Evolutionary conservation across 64 coral and sea anemone genomes (phyloP).

Genomic region (Montipora cactus): DNA sequence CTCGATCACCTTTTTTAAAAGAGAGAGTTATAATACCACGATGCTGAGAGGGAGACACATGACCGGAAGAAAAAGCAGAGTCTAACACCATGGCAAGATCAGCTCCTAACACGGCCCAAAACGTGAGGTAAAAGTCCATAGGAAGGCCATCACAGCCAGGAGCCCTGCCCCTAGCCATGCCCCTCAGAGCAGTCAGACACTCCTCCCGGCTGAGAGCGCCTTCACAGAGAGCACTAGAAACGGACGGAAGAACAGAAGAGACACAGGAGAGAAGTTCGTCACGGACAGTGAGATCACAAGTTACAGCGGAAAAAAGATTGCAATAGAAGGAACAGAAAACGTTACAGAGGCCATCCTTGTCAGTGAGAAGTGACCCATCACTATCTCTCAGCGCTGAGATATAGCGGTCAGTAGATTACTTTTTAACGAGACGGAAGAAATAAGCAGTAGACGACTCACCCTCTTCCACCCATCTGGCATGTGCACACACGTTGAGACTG

Average conservation of each 20-base stretch:
- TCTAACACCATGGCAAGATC: slow-evolving; percentile 45
- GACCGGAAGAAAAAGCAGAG: neutral
- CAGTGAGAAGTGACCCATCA: neutral
- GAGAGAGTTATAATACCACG: neutral
- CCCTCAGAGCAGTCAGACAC: slow-evolving; percentile 1
- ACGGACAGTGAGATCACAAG: neutral
- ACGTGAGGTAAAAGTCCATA: slow-evolving; percentile 41
- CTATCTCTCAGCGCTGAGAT: neutral
- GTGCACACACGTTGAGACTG: slow-evolving; percentile 18
- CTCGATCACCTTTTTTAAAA: slow-evolving; percentile 31
- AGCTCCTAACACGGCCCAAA: slow-evolving; percentile 5
- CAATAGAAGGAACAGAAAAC: neutral
- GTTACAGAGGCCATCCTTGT: neutral
- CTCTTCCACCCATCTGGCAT: slow-evolving; percentile 37
- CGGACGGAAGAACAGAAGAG: neutral
- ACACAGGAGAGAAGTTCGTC: neutral
- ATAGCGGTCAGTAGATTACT: neutral
- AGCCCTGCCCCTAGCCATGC: slow-evolving; percentile 21
- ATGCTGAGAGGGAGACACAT: neutral
- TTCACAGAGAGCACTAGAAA: slow-evolving; percentile 12
- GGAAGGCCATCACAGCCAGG: slow-evolving; percentile 50
- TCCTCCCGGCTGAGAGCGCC: neutral
- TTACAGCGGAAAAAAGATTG: neutral
- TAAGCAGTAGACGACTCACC: slow-evolving; percentile 49
- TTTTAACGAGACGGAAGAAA: slow-evolving; percentile 11